Conservation (phyloP, 2,113 vertebrate genomes). For the Polypterus bichir region DNA sequence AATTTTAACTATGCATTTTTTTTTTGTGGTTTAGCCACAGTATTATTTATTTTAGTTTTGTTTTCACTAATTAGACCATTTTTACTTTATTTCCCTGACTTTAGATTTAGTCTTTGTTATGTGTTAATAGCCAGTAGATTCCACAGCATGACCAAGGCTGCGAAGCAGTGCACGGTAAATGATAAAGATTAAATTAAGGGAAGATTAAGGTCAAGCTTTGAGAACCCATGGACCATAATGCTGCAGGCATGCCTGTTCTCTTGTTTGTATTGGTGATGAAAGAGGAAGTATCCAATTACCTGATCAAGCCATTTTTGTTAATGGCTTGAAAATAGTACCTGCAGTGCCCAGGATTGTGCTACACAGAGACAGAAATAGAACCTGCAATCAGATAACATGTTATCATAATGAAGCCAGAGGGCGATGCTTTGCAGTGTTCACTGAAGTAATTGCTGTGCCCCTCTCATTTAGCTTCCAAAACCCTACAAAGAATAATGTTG, state of each 20-base stretch:
- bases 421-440: conserved; percentile 36
- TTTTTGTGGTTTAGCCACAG: too few species aligned
- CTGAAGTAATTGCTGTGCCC: conserved; percentile 31
- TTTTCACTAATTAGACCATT: too few species aligned
- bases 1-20: too few species aligned
- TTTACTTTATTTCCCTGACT: too few species aligned
- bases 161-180: too few species aligned
- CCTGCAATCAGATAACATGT: conserved; percentile 33
- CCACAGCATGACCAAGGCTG: too few species aligned
- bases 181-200: too few species aligned
- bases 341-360: background rate
- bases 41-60: too few species aligned
- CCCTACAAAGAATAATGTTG: conserved; percentile 21
- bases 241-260: background rate
- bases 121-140: too few species aligned
- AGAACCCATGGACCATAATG: background rate
- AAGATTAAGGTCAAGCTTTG: conserved; percentile 1
- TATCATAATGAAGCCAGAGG: conserved; percentile 32
- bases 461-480: conserved; percentile 27
- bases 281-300: conserved; percentile 9
- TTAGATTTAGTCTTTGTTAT: too few species aligned
- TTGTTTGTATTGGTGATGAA: conserved; percentile 7
- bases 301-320: conserved; percentile 8
- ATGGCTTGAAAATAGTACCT: conserved; percentile 16
- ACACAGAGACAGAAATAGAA: conserved; percentile 23